phyloP scores from a whole-genome alignment of 2,888 invertebrate species.

The Drosophila suboccidentalis region DNA sequence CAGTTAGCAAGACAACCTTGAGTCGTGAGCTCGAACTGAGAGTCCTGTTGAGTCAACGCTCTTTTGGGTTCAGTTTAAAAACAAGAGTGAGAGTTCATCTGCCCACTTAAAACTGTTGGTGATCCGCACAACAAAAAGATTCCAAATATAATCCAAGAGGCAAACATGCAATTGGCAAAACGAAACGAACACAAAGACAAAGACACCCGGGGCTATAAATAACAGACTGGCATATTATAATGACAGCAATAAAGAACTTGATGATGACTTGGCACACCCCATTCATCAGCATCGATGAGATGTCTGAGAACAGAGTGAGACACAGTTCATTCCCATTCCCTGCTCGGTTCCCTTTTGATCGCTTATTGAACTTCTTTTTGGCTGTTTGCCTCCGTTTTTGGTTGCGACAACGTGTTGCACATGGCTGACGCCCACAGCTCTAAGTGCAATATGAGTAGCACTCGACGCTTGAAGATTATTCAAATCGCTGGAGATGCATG shows the following conservation, averaged over 20 bases:
- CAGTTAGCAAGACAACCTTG: conserved; percentile 37
- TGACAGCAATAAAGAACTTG: conserved; percentile 80
- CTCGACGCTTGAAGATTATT: conserved; percentile 52
- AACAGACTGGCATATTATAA: conserved; percentile 73
- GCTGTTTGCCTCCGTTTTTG: conserved; percentile 41
- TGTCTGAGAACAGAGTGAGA: conserved; percentile 12
- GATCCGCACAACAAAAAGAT: conserved; percentile 33
- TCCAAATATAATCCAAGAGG: conserved; percentile 43
- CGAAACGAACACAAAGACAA: conserved; percentile 43
- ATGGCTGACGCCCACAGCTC: conserved; percentile 62
- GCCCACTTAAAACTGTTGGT: conserved; percentile 30
- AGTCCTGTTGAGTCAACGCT: conserved; percentile 33
- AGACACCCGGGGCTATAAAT: conserved; percentile 67
- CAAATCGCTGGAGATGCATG: conserved; percentile 10
- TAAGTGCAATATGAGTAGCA: conserved; percentile 81
- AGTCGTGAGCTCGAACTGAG: not conserved
- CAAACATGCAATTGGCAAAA: conserved; percentile 49
- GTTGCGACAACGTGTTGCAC: conserved; percentile 82
- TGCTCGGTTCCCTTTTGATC: conserved; percentile 7
- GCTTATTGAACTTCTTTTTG: conserved; percentile 70
- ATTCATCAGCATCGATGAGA: conserved; percentile 76
- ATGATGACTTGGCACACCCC: conserved; percentile 79
- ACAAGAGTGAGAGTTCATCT: conserved; percentile 61
- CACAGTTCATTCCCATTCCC: not conserved
- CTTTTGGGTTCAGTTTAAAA: conserved; percentile 5